Conservation (phyloP, 2,888 invertebrate species). For the Drosophila formosana region DNA sequence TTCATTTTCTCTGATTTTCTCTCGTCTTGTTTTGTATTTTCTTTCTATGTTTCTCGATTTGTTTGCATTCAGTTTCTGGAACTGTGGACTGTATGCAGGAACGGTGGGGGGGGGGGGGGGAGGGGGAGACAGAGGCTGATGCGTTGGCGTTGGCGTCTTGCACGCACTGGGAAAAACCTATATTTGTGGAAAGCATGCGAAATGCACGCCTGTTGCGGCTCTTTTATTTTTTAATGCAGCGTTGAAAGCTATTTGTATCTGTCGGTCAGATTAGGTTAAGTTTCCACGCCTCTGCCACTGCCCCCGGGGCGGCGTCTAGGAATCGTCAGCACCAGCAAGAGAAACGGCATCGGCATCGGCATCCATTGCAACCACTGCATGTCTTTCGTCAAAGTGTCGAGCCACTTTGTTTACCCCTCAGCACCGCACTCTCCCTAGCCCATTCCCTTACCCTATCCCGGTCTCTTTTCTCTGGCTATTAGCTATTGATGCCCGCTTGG, state of each 20-base stretch:
- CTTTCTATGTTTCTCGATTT: slow-evolving; percentile 53
- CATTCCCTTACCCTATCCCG: neutral
- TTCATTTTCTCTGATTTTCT: slow-evolving; percentile 63
- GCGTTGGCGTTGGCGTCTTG: slow-evolving; percentile 45
- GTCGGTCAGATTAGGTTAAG: slow-evolving; percentile 81
- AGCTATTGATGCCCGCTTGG: slow-evolving; percentile 66
- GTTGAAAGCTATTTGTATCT: slow-evolving; percentile 81
- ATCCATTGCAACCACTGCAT: slow-evolving; percentile 64
- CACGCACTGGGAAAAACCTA: slow-evolving; percentile 59
- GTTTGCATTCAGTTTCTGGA: slow-evolving; percentile 66
- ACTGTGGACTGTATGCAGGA: neutral
- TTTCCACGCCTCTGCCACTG: slow-evolving; percentile 36
- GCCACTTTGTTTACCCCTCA: slow-evolving; percentile 63
- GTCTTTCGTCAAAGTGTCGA: slow-evolving; percentile 78
- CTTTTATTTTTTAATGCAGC: slow-evolving; percentile 71
- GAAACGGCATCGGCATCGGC: neutral
- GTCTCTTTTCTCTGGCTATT: slow-evolving; percentile 49
- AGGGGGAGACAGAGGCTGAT: neutral
- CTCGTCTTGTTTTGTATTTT: slow-evolving; percentile 6
- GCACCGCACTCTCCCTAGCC: too few relatives aligned
- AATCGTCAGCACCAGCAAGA: neutral
- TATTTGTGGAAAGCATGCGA: slow-evolving; percentile 79
- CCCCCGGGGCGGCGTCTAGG: neutral
- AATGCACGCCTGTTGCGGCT: slow-evolving; percentile 71
- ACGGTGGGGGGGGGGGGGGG: too few relatives aligned